Evolutionary conservation across 2,888 invertebrate species (phyloP), one percentile per base, ranked within the genome.

Genomic region (Neoscelio sp.): DNA sequence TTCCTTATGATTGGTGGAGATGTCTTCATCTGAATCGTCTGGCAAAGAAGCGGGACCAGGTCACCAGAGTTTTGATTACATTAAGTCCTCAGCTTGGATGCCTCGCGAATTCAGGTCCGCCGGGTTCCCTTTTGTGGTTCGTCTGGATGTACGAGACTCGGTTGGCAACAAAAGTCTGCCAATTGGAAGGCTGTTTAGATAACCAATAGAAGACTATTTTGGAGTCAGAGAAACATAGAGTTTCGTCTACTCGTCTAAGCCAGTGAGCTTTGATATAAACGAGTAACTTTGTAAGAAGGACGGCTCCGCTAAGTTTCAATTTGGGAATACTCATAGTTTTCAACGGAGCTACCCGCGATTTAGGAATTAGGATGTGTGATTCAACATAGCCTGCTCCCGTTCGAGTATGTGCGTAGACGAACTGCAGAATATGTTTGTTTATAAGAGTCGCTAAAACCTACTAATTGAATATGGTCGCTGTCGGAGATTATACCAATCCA

Each of bases 111-210:
- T 48, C 5, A 48, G 6, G 18, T 48, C 48, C 4, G 48, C 48
- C 7, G 48, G 48, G 26, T 48, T n/a, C n/a, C n/a, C n/a, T 48
- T 1, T 8, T n/a, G n/a, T n/a, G n/a, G n/a, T n/a, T n/a, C n/a
- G 48, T 50, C 0, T 50, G 48, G 4, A 50, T 56, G n/a, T n/a
- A 18, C 2, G 40, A 56, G 2, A 56, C 40, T 35, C 56, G 13
- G n/a, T 56, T 56, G 7, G 56, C 56, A 8, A 56, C 40, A 6
- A 10, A 52, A 3, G 6, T 52, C 4, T 52, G 13, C 52, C 46
- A 46, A 5, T 13, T 26, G 2, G 46, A 46, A 5, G 46, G 12
- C 4, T 46, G 26, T 46, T 26, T 46, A 10, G 23, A 4, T 2
- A 48, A 20, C 48, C 48, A 48, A 48, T 28, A 26, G 2, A 48